Evolutionary conservation across 2,113 vertebrate genomes (phyloP), one percentile per base, ranked within the genome.

Genomic region (Gavia stellata): DNA sequence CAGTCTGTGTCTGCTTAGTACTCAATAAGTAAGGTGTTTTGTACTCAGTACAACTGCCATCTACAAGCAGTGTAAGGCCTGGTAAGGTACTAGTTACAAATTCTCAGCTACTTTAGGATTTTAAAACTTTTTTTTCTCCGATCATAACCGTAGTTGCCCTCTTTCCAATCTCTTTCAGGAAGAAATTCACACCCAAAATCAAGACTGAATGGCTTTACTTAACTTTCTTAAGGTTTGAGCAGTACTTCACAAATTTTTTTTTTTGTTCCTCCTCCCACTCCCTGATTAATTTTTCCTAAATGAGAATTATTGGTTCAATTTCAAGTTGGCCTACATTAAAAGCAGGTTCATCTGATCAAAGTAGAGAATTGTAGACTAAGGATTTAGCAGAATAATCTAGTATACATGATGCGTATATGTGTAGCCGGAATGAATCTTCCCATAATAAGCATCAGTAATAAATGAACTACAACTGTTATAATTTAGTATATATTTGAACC

Each of bases 251-350:
- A 28, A 15, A 15, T 74, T 18, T 21, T n/a, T 25, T 45, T 74
- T n/a, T 25, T 36, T 58, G 5, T 33, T 47, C 3, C 1, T n/a
- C n/a, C n/a, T n/a, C n/a, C 0, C 14, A 4, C 24, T 4, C 10
- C 17, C 4, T 8, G 25, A 4, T 25, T 6, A 55, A 4, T 70
- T 93, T 85, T 53, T 58, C 28, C 7, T 38, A 47, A 77, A 47
- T 49, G 20, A 50, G 12, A 81, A 52, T 55, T 81, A 66, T 33
- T 42, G 8, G 18, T 81, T 78, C 4, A 26, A 9, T 71, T 92
- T 92, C n/a, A 81, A 66, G 3, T 12, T 83, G 6, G 8, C 17
- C 14, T 71, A 25, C 6, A 34, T 25, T 62, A 75, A 72, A 92
- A 42, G 28, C 1, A 3, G 3, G 10, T 94, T 91, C n/a, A 42